Evolutionary conservation across 2,113 vertebrate species (phyloP), one percentile per base, ranked within the genome.

Genomic region (Pygoscelis antarcticus): DNA sequence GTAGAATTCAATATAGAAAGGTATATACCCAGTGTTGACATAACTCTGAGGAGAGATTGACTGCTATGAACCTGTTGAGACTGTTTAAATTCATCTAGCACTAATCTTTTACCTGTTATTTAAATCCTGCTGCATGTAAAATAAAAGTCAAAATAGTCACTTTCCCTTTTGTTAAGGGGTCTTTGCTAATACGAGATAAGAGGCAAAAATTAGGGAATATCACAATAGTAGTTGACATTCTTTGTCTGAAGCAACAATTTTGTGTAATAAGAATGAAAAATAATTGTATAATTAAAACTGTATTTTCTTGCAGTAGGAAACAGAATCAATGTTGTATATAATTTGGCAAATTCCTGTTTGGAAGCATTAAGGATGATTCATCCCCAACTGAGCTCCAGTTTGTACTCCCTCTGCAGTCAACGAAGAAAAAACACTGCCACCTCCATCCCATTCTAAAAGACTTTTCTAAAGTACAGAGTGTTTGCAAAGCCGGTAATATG

Each of bases 281-380:
- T 75, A 55, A 58, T 78, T 69, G 1, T 70, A 54, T 82, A 87
- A 93, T 94, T 95, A 76, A 91, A 94, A 80, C 36, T 19, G 8
- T 92, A 69, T 80, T 51, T 89, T 79, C 65, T 61, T 85, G 75
- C 55, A 49, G 32, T 87, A 30, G 46, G 84, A 96, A 91, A 77
- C 75, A 77, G 74, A 85, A 77, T 93, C 78, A 51, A 1, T 79
- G 70, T 65, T 91, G 80, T 82, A 79, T 80, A 42, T 76, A 85
- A 94, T 95, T 94, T 95, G 84, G 64, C 30, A 80, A 54, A 91
- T 89, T 91, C 54, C 83, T 96, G 49, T 89, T 93, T 77, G 62
- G 62, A 95, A 89, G 54, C 62, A 51, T 68, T 82, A 61, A 84
- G 74, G 54, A 84, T 96, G 93, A 93, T 87, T 95, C 70, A 93